A percentile compares a stretch with the other conserved stretches of the same genome.
These are phyloP conservation scores for Phodopus roborovskii DNA, from an alignment of 2,113 vertebrate genomes.

Conservation along the genomic window DNA sequence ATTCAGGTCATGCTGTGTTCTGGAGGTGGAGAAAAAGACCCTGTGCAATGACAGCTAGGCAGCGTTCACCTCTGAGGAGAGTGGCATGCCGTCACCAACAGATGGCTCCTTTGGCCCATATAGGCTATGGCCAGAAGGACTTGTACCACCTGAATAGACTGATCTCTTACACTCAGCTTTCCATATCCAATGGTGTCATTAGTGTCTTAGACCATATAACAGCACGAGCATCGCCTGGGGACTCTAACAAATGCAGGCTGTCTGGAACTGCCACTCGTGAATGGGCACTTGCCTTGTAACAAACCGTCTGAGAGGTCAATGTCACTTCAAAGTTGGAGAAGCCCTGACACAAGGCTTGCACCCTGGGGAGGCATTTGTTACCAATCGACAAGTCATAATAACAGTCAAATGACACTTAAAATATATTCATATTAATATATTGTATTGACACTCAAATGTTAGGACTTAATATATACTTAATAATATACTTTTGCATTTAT, in stretches of 20 bases:
- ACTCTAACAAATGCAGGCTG: background rate
- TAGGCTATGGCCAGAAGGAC: background rate
- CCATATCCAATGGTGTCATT: background rate
- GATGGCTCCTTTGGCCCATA: background rate
- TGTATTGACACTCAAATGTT: background rate
- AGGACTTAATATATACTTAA: background rate
- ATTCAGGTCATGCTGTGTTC: background rate
- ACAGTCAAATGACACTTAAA: conserved; percentile 7
- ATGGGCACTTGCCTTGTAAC: conserved; percentile 10
- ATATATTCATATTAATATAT: background rate
- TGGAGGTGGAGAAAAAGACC: background rate
- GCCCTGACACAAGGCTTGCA: background rate
- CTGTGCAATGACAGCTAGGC: background rate
- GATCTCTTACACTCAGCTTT: background rate
- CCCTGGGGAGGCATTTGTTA: background rate
- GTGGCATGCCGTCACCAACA: background rate
- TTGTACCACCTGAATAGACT: background rate
- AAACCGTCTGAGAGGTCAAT: conserved; percentile 1
- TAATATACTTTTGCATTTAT: conserved; percentile 20
- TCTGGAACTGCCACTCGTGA: background rate
- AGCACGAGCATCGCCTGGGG: background rate
- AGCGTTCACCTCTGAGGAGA: background rate
- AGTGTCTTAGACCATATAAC: background rate
- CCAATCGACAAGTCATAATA: conserved; percentile 11
- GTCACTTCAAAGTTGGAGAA: background rate